Evolutionary conservation across 2,888 invertebrate species (phyloP), one percentile per base, ranked within the genome.

Genomic region (Petrolisthes manimaculis): DNA sequence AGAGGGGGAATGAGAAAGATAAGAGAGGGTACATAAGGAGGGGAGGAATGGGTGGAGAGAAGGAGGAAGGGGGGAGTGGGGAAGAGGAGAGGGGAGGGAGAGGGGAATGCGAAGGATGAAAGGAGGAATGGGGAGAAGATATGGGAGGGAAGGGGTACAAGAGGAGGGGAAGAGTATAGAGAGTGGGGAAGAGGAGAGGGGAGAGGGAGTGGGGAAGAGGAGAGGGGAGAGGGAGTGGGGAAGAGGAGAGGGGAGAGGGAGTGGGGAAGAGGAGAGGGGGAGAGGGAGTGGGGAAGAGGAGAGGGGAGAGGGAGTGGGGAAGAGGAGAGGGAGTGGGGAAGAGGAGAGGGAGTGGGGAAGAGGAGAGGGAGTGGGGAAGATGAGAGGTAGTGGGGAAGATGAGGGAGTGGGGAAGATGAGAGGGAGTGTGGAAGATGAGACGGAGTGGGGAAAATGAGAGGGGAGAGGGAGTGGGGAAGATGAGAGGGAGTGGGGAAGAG

Each of bases 71-170:
- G 56, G 37, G 1, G 21, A n/a, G 56, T 8, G 56, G 61, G 81
- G 37, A 3, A 55, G 81, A 56, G 61, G 2, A 21, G 51, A 6
- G 12, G 82, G 21, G 18, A 61, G 61, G 18, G 53, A 14, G 83
- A 24, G 83, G 55, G 53, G 37, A 61, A 69, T 24, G 21, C 53
- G 53, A 78, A 61, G 61, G 61, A 61, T n/a, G n/a, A 24, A 51
- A 18, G 37, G 82, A 69, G 67, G 24, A 24, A 83, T 54, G 53
- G 82, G 9, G 67, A 82, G 82, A 82, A 51, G 18, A 67, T 21
- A 56, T n/a, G 61, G 53, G n/a, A n/a, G n/a, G n/a, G n/a, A n/a
- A n/a, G n/a, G n/a, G n/a, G n/a, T n/a, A n/a, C n/a, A n/a, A n/a
- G 21, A 67, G 69, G 56, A 14, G 79, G n/a, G 53, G 79, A 51